Evolutionary conservation across 2,888 invertebrate genomes (phyloP), one percentile per base, ranked within the genome.

Genomic region (Metalampra italica): DNA sequence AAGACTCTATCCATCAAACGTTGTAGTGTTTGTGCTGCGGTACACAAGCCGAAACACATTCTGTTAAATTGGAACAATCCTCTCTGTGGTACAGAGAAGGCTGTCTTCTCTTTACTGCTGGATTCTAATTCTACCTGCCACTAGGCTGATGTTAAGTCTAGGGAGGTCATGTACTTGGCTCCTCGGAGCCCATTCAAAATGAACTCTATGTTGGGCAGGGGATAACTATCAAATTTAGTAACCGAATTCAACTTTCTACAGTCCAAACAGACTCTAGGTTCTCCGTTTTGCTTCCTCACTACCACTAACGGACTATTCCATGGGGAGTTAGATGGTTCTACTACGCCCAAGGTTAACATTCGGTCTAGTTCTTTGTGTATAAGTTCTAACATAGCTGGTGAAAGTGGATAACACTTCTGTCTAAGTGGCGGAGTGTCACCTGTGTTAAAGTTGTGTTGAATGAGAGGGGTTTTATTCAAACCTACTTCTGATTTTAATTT

Each of bases 351-450:
- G 1, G 14, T 0, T 8, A 45, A 12, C 48, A 48, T 48, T 11
- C 39, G 38, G 8, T 48, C 43, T 3, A 61, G 30, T 39, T 61
- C 49, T 40, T 59, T 54, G 1, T 30, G 36, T 4, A 59, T 8
- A 7, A 56, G 45, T 11, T 41, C 14, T 50, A 52, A 49, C 49
- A 58, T 65, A 34, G 56, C 60, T 0, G 60, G 61, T 7, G 61
- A 59, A 49, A 65, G 42, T 0, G 58, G 15, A 42, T 64, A 62
- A 37, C 57, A 59, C 7, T 62, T 34, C 38, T 62, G 62, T 13
- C 50, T 44, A 29, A 61, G 56, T 29, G 64, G 64, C 0, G 22
- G 30, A 12, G 59, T 43, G 37, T 59, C 48, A 1, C 59, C 59
- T 37, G 62, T 62, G 40, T 62, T 52, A 15, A 64, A 60, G 9